Conservation (phyloP, 2,888 invertebrate species). For the Caradrina kadenii region DNA sequence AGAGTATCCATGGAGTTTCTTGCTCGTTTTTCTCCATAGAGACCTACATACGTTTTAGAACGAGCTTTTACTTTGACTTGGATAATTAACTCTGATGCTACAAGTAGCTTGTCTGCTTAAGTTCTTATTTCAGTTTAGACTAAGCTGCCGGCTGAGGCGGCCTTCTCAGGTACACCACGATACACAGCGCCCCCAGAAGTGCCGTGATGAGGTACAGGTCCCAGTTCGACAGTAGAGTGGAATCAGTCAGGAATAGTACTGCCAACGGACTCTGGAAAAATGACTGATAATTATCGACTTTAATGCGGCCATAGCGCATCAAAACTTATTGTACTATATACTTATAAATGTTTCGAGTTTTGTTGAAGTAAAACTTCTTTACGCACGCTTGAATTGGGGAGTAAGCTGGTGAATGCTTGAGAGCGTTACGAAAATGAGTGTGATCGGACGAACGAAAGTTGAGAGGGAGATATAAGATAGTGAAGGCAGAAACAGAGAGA, state of each 20-base stretch:
- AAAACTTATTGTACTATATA: neutral
- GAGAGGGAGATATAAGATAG: too few species aligned
- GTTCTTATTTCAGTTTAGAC: neutral
- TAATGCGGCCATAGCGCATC: constrained; percentile 25
- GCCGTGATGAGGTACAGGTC: constrained; percentile 97
- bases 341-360: too few species aligned
- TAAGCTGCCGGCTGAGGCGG: constrained; percentile 78
- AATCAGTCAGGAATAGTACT: constrained; percentile 91
- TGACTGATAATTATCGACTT: constrained; percentile 70
- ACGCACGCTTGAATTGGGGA: too few species aligned
- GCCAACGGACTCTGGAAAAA: constrained; percentile 92
- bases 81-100: neutral
- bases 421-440: too few species aligned
- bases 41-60: too few species aligned
- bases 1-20: too few species aligned
- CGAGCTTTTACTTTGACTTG: too few species aligned
- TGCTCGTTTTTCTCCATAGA: too few species aligned
- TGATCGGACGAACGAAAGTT: too few species aligned
- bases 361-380: too few species aligned
- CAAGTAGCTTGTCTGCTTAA: neutral
- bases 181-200: constrained; percentile 95
- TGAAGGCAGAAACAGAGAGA: too few species aligned
- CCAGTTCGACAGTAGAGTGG: constrained; percentile 96
- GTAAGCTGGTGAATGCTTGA: too few species aligned
- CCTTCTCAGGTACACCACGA: constrained; percentile 95